Evolutionary conservation across 2,113 vertebrate genomes (phyloP), one percentile per base, ranked within the genome.

Genomic region (Orientallactaga bullata): DNA sequence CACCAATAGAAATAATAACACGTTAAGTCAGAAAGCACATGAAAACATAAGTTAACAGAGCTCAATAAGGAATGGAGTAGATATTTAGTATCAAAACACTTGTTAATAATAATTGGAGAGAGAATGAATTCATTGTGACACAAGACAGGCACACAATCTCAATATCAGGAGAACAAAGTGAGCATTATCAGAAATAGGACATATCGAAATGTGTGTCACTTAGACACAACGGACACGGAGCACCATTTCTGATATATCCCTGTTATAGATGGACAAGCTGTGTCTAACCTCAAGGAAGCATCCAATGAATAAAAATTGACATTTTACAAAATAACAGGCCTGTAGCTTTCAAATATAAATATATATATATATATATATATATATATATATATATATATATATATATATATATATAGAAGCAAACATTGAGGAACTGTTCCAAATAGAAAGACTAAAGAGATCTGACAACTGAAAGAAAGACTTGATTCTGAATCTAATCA

Each of bases 391-490:
- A n/a, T n/a, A n/a, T n/a, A n/a, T n/a, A n/a, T n/a, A n/a, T n/a
- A n/a, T n/a, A n/a, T n/a, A n/a, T n/a, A n/a, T n/a, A n/a, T n/a
- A n/a, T n/a, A n/a, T n/a, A n/a, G n/a, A 71, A 15, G 35, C 55
- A 77, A 90, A 87, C 58, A 89, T 3, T 16, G 3, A 51, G 32
- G 23, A 78, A 61, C 5, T 65, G 1, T 28, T 39, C 7, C 6
- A 91, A 42, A 39, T 21, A 16, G 51, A 66, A 93, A 88, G 15
- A 82, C 17, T 58, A 68, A 89, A 85, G 39, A 89, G 39, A 84
- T 0, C 20, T 24, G 42, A 82, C 84, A 78, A 65, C 65, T 72
- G 78, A 66, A 95, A 47, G 35, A 60, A 91, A 83, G 9, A 0
- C 39, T 84, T 73, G 42, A 60, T 73, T 93, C 24, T 47, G 71